phyloP scores from a whole-genome alignment of 30 jellyfish, hydroid and myxozoan species.

The Aurelia aurita region DNA sequence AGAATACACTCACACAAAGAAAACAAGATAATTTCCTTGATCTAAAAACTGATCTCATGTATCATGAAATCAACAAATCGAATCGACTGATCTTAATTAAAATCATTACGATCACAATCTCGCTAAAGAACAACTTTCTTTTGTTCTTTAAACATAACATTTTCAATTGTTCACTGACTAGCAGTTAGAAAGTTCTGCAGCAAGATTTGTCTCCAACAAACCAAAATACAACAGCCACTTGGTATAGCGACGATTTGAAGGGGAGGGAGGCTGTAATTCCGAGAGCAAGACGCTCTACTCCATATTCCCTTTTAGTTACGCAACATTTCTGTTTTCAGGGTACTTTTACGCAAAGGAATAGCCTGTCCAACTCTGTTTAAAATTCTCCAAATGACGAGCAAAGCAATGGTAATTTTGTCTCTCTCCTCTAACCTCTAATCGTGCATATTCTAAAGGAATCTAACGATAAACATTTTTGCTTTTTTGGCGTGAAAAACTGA shows the following conservation, averaged over 20 bases:
- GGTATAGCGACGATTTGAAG: background rate
- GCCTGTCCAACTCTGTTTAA: too few species aligned
- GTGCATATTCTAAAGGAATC: too few species aligned
- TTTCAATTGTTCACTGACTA: constrained; percentile 14
- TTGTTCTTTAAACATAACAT: constrained; percentile 24
- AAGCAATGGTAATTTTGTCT: too few species aligned
- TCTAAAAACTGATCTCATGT: constrained; percentile 32
- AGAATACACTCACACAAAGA: too few species aligned
- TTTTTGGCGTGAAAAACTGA: too few species aligned
- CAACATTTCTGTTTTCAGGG: too few species aligned
- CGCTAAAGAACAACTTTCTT: constrained; percentile 37
- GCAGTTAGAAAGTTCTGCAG: constrained; percentile 36
- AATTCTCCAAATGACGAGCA: too few species aligned
- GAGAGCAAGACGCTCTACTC: background rate
- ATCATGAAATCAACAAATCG: constrained; percentile 27
- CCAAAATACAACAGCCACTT: constrained; percentile 41
- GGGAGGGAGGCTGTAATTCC: background rate
- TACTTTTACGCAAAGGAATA: too few species aligned
- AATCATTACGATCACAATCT: constrained; percentile 17
- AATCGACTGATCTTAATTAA: background rate
- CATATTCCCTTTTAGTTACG: too few species aligned
- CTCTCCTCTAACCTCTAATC: too few species aligned
- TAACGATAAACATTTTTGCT: too few species aligned
- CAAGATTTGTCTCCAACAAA: constrained; percentile 43
- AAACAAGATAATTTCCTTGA: too few species aligned